phyloP scores from a whole-genome alignment of 2,888 invertebrate species.

The Caenorhabditis drosophilae region DNA sequence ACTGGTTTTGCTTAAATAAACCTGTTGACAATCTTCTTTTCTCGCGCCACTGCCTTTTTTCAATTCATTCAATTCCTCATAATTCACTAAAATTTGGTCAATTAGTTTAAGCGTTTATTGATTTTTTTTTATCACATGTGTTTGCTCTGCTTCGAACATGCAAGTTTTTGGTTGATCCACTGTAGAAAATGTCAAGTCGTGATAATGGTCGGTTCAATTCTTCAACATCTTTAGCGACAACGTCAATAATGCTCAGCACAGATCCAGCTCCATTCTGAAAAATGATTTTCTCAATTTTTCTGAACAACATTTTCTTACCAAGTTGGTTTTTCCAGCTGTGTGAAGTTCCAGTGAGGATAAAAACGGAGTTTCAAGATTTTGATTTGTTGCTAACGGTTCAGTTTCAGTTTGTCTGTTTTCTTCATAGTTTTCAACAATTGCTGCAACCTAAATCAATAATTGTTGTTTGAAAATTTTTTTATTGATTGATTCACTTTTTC shows the following conservation, averaged over 20 bases:
- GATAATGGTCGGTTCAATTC: constrained; percentile 77
- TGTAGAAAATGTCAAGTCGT: constrained; percentile 86
- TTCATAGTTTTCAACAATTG: constrained; percentile 57
- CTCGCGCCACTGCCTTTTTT: constrained; percentile 15
- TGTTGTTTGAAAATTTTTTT: no score
- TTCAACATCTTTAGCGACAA: constrained; percentile 57
- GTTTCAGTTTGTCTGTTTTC: constrained; percentile 23
- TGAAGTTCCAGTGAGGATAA: constrained; percentile 63
- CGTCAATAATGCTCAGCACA: constrained; percentile 53
- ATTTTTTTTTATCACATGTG: constrained; percentile 27
- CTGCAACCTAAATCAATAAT: no score
- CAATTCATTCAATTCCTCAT: constrained; percentile 24
- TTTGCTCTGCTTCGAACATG: constrained; percentile 47
- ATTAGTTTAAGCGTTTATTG: background rate
- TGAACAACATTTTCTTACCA: no score
- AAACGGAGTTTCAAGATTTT: constrained; percentile 50
- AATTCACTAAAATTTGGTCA: constrained; percentile 15
- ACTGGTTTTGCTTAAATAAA: constrained; percentile 19
- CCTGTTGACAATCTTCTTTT: constrained; percentile 22
- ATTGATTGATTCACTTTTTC: no score
- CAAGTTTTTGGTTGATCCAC: constrained; percentile 78
- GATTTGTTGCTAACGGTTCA: constrained; percentile 29
- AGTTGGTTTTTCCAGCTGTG: constrained; percentile 35
- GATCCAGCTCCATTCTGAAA: constrained; percentile 33
- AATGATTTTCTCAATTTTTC: no score